Evolutionary conservation across 2,113 vertebrate genomes (phyloP).

Genomic region (Zosterops lateralis): DNA sequence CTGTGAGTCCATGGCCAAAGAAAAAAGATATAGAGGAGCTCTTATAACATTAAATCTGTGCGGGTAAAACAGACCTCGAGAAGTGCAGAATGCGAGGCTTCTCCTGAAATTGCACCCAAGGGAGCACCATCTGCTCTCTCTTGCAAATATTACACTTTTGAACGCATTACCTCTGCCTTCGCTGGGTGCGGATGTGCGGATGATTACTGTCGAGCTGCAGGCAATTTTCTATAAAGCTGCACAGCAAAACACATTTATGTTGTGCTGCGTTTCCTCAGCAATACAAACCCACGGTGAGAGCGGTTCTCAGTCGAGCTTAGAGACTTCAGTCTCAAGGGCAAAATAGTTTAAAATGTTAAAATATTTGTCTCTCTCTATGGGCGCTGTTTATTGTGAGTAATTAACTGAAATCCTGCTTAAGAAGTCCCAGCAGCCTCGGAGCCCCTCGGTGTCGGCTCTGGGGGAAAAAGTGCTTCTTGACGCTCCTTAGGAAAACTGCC

Average conservation of each 20-base stretch:
- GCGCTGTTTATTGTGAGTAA: not conserved
- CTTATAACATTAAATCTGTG: not conserved
- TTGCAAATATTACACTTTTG: not conserved
- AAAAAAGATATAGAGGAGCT: not conserved
- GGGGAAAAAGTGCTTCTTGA: not conserved
- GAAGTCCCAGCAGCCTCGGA: not conserved
- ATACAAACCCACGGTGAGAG: not conserved
- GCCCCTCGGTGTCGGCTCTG: not conserved
- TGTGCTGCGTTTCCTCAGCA: not conserved
- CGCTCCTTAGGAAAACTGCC: not conserved
- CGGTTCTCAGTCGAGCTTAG: not conserved
- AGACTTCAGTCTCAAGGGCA: not conserved
- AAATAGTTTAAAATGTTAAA: not conserved
- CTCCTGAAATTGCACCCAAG: not conserved
- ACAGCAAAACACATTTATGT: not conserved
- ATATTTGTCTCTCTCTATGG: not conserved
- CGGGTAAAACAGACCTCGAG: not conserved
- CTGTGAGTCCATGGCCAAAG: not conserved
- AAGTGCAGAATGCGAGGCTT: not conserved
- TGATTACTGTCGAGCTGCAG: not conserved
- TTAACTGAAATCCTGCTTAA: not conserved
- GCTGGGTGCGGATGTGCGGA: not conserved
- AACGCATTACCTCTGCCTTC: not conserved
- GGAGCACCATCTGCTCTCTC: constrained; percentile 1
- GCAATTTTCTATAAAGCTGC: not conserved